Conservation (phyloP, 2,888 invertebrate genomes). For the Drosophila quinaria region DNA sequence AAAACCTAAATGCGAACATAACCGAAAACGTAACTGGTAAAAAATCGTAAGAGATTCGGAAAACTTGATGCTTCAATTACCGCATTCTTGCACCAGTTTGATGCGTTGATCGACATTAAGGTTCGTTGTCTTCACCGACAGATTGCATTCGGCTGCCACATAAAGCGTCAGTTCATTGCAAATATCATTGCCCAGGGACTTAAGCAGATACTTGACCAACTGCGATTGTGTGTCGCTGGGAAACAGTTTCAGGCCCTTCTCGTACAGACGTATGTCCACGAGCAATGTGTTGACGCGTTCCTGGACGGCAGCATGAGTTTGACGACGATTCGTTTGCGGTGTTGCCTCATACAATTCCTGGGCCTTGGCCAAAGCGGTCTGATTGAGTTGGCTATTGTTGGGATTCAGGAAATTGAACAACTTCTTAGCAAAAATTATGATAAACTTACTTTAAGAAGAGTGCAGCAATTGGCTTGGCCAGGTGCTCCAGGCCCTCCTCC, state of each 20-base stretch:
- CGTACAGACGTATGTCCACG: constrained; percentile 91
- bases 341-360: constrained; percentile 91
- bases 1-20: too few species aligned
- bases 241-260: constrained; percentile 91
- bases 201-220: constrained; percentile 93
- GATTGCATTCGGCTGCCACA: constrained; percentile 91
- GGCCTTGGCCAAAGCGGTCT: constrained; percentile 89
- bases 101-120: constrained; percentile 89
- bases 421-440: not conserved
- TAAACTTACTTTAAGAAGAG: constrained; percentile 88
- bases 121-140: constrained; percentile 87
- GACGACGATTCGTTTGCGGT: constrained; percentile 90
- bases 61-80: constrained; percentile 49
- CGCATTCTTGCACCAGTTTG: constrained; percentile 89
- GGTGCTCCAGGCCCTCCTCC: constrained; percentile 91
- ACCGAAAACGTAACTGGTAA: too few species aligned
- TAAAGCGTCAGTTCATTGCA: constrained; percentile 92
- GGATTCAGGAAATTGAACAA: not conserved
- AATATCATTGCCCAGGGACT: constrained; percentile 93
- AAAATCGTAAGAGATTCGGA: too few species aligned
- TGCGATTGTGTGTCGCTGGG: constrained; percentile 89
- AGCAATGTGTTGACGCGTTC: constrained; percentile 92
- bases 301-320: constrained; percentile 92
- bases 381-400: constrained; percentile 88
- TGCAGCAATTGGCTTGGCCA: constrained; percentile 89